phyloP scores from a whole-genome alignment of 2,888 invertebrate genomes.

The Epinotia nisella region DNA sequence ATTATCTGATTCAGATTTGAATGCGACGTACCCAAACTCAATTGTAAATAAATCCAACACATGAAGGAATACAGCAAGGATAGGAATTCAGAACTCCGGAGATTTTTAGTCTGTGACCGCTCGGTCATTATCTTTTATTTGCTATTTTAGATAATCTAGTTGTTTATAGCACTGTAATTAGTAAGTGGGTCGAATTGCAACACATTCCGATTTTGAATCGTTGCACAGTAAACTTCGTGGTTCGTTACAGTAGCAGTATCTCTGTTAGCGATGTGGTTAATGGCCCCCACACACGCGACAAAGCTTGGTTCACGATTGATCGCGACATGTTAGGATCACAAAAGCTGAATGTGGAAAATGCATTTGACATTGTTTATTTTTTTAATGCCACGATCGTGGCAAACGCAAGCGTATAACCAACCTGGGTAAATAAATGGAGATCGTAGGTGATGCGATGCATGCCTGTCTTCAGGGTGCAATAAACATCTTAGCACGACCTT shows the following conservation, averaged over 20 bases:
- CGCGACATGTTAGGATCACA: conserved; percentile 1
- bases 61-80: background rate
- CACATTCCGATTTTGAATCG: conserved; percentile 24
- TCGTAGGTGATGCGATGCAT: no score
- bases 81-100: background rate
- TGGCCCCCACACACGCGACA: conserved; percentile 31
- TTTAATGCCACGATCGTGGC: background rate
- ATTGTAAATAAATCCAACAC: background rate
- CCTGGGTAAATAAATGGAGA: no score
- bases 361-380: background rate
- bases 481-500: no score
- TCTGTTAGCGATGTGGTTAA: conserved; percentile 31
- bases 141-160: conserved; percentile 36
- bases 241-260: conserved; percentile 31
- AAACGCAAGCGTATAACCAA: no score
- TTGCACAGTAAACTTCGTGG: conserved; percentile 29
- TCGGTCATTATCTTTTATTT: conserved; percentile 28
- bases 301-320: conserved; percentile 24
- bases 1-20: no score
- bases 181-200: conserved; percentile 44
- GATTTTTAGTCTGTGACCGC: background rate
- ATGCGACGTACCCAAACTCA: no score
- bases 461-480: no score
- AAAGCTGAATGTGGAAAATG: background rate
- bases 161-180: conserved; percentile 35